Percentiles rank a stretch among this genome's conserved stretches.
Evolutionary conservation across 1,140 invertebrate genomes (phyloP).

Genomic region (Cydia strobilella): DNA sequence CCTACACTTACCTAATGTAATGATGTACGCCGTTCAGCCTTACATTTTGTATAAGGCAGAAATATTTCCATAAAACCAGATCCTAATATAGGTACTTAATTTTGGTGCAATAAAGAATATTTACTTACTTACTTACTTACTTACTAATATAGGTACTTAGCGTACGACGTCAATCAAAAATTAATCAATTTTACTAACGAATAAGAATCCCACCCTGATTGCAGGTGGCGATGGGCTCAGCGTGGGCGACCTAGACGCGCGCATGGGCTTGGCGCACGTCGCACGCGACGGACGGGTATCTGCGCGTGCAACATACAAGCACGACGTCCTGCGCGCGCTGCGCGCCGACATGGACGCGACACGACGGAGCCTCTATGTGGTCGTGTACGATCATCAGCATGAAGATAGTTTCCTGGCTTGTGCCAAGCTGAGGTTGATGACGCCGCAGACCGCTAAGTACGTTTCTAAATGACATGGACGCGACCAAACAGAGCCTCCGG

Average conservation of each 20-base stretch:
- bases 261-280: constrained; percentile 88
- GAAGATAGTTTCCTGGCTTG: constrained; percentile 90
- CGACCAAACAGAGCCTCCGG: too few species aligned
- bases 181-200: neutral
- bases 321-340: constrained; percentile 83
- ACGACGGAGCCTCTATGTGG: constrained; percentile 89
- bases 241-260: constrained; percentile 89
- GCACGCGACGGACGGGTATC: constrained; percentile 81
- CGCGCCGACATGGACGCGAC: constrained; percentile 85
- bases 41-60: too few species aligned
- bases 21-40: too few species aligned
- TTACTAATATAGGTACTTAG: too few species aligned
- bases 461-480: constrained; percentile 46
- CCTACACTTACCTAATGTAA: too few species aligned
- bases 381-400: constrained; percentile 90
- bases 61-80: too few species aligned
- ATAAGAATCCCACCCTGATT: neutral
- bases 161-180: too few species aligned
- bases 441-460: constrained; percentile 86
- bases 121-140: too few species aligned
- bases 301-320: constrained; percentile 83
- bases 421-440: constrained; percentile 87
- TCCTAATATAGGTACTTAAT: too few species aligned
- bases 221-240: constrained; percentile 84
- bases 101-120: too few species aligned